Conservation (phyloP, 2,797 vertebrate species). For the Cygnus olor region DNA sequence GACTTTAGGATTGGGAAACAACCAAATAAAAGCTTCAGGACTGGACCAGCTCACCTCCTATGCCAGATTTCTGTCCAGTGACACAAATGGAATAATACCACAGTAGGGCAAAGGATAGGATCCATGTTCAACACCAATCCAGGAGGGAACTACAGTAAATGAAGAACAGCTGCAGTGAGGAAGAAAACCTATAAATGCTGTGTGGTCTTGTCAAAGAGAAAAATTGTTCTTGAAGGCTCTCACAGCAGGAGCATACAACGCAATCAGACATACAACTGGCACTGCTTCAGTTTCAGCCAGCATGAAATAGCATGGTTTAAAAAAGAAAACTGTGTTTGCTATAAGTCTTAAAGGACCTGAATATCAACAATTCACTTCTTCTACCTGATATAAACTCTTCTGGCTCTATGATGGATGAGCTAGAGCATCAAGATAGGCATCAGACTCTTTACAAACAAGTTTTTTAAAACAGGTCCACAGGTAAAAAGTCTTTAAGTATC, state of each 20-base stretch:
- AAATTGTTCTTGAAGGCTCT: background rate
- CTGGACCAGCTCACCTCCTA: background rate
- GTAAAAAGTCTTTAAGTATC: background rate
- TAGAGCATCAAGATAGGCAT: background rate
- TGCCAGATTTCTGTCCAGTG: background rate
- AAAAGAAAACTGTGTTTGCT: constrained; percentile 47
- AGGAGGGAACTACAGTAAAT: background rate
- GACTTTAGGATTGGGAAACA: background rate
- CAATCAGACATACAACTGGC: constrained; percentile 36
- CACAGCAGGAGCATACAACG: background rate
- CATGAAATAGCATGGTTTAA: constrained; percentile 19
- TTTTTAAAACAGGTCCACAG: background rate
- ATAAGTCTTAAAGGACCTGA: background rate
- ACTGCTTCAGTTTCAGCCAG: constrained; percentile 16
- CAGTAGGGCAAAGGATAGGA: background rate
- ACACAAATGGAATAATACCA: background rate
- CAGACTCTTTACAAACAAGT: background rate
- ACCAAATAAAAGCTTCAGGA: background rate
- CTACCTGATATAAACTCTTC: background rate
- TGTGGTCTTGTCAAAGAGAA: constrained; percentile 28
- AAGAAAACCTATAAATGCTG: constrained; percentile 30
- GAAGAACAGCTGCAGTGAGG: background rate
- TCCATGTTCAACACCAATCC: background rate
- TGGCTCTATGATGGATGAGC: background rate
- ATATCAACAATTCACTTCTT: constrained; percentile 12